Percentiles rank a stretch among this genome's conserved stretches.
Evolutionary conservation across 2,888 invertebrate genomes (phyloP).

Genomic region (Andricus curvator): DNA sequence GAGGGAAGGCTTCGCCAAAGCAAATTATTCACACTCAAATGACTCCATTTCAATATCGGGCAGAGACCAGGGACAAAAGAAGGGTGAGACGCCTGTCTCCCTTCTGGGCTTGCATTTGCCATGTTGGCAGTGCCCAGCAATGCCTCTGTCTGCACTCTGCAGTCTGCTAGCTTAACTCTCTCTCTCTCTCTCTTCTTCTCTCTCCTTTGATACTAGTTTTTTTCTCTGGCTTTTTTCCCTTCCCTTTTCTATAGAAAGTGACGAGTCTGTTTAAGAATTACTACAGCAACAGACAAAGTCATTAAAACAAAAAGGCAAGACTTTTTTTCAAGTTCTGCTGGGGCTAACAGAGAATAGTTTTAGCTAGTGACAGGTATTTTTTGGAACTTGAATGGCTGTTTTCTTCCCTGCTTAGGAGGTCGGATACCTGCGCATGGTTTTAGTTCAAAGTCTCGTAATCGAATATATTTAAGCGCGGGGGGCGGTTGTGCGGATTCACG

Average conservation of each 20-base stretch:
- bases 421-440: slow-evolving; percentile 7
- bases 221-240: slow-evolving; percentile 44
- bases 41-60: slow-evolving; percentile 85
- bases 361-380: neutral
- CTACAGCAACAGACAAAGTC: slow-evolving; percentile 37
- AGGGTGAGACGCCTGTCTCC: slow-evolving; percentile 79
- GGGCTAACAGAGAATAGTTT: no score
- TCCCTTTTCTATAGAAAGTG: slow-evolving; percentile 45
- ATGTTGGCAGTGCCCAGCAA: slow-evolving; percentile 51
- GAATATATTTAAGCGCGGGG: slow-evolving; percentile 74
- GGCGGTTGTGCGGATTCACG: slow-evolving; percentile 77
- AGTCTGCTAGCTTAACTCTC: slow-evolving; percentile 67
- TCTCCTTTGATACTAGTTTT: slow-evolving; percentile 47
- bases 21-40: slow-evolving; percentile 86
- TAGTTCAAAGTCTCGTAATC: slow-evolving; percentile 66
- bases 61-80: slow-evolving; percentile 80
- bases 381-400: neutral
- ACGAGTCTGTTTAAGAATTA: slow-evolving; percentile 17
- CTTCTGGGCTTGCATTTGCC: slow-evolving; percentile 74
- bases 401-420: neutral
- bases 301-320: slow-evolving; percentile 16
- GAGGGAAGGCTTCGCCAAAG: slow-evolving; percentile 79
- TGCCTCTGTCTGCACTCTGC: slow-evolving; percentile 72
- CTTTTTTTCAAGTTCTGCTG: neutral
- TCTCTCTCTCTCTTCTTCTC: slow-evolving; percentile 47